Percentiles rank a stretch among this genome's conserved stretches.
Conservation (phyloP, 2,888 invertebrate species). For the Chrysotoxum bicinctum region DNA sequence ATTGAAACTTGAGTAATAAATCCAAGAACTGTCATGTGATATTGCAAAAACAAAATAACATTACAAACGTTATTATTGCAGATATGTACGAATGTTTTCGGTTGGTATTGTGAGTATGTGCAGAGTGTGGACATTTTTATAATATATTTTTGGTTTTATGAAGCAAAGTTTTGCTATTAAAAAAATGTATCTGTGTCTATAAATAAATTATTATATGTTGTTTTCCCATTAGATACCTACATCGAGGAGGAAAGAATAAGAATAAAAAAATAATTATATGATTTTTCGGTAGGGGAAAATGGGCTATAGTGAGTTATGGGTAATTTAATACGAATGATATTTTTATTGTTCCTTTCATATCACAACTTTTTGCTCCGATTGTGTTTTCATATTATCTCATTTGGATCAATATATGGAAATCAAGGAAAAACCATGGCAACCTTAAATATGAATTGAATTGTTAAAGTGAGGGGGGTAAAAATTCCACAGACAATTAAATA, state of each 20-base stretch:
- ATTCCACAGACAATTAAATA: not conserved
- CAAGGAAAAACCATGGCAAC: no score
- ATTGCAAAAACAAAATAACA: constrained; percentile 52
- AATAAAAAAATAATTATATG: constrained; percentile 9
- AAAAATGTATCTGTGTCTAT: not conserved
- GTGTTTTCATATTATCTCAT: not conserved
- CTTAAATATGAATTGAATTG: not conserved
- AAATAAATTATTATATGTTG: constrained; percentile 22
- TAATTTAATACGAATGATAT: not conserved
- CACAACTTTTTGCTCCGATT: not conserved
- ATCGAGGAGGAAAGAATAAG: not conserved
- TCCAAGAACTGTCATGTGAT: constrained; percentile 50
- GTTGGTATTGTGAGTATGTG: no score
- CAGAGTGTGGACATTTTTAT: constrained; percentile 3
- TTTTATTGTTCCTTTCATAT: not conserved
- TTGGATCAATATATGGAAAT: not conserved
- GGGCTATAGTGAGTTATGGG: not conserved
- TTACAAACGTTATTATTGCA: constrained; percentile 1
- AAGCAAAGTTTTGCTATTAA: constrained; percentile 33
- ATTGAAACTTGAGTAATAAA: constrained; percentile 49
- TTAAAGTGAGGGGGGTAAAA: not conserved
- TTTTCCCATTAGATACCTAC: constrained; percentile 21
- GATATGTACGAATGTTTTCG: no score
- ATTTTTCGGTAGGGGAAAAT: not conserved
- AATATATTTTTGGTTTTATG: constrained; percentile 39